phyloP scores from a whole-genome alignment of 2,113 vertebrate genomes.

The Piaya cayana region DNA sequence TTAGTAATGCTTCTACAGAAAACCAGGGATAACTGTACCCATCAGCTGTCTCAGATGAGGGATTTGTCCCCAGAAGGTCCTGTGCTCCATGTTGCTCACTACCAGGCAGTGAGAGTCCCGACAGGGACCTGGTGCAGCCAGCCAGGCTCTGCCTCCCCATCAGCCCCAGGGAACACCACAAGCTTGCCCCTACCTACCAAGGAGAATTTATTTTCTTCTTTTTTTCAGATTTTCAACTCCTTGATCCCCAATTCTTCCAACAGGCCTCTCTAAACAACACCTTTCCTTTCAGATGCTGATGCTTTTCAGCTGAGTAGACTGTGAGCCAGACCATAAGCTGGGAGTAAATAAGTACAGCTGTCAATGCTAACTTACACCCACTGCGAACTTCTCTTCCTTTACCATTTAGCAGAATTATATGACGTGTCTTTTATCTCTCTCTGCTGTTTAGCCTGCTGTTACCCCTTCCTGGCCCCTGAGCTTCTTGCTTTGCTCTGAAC shows the following conservation, averaged over 20 bases:
- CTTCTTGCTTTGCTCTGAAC: conserved; percentile 30
- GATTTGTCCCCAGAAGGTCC: neutral
- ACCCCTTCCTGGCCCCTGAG: neutral
- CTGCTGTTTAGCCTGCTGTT: neutral
- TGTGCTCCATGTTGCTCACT: neutral
- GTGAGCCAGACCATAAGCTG: neutral
- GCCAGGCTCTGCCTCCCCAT: neutral
- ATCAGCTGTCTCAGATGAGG: neutral
- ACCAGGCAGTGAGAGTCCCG: neutral
- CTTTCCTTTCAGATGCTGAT: conserved; percentile 12
- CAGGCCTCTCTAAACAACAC: neutral
- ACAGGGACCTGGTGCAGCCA: neutral
- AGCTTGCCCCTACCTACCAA: neutral
- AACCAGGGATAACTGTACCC: neutral
- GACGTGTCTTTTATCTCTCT: conserved; percentile 33
- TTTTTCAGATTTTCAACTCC: neutral
- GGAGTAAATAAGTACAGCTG: conserved; percentile 16
- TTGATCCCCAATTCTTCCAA: neutral
- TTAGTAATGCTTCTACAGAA: neutral
- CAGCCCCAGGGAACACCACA: neutral
- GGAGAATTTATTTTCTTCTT: neutral
- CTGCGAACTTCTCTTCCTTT: conserved; percentile 21
- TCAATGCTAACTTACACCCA: conserved; percentile 31
- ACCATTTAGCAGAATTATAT: conserved; percentile 48
- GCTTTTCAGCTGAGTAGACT: conserved; percentile 31